A percentile compares a stretch with the other conserved stretches of the same genome.
Conservation (phyloP, 2,113 vertebrate genomes). For the Cavia porcellus region DNA sequence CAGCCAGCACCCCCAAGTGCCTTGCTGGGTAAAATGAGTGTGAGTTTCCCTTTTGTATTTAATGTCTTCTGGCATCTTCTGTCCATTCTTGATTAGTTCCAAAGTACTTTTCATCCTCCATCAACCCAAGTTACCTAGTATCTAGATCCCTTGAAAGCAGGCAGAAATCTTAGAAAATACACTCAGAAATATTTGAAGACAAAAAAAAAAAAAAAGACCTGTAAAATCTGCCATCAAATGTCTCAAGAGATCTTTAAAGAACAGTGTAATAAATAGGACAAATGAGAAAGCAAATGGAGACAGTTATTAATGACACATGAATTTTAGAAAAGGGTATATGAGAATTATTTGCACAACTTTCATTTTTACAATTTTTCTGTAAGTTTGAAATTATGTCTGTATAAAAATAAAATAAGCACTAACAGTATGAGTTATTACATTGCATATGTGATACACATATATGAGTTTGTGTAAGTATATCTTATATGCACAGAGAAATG, state of each 20-base stretch:
- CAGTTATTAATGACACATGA: not conserved
- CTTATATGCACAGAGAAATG: not conserved
- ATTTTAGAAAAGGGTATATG: not conserved
- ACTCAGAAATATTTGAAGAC: not conserved
- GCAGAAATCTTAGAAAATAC: not conserved
- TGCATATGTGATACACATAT: not conserved
- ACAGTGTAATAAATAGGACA: not conserved
- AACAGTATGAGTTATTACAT: not conserved
- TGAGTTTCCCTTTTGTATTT: not conserved
- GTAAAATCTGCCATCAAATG: not conserved
- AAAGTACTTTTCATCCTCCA: not conserved
- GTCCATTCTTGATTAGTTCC: slow-evolving; percentile 19
- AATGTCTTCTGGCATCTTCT: not conserved
- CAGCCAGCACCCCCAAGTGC: not conserved
- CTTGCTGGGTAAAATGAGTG: not conserved
- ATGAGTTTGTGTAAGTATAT: not conserved
- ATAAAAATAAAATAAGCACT: not conserved
- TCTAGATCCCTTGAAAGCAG: not conserved
- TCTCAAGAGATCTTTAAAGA: not conserved
- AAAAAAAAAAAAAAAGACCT: not conserved
- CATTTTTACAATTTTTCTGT: not conserved
- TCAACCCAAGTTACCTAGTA: not conserved
- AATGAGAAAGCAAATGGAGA: not conserved
- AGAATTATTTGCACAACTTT: not conserved
- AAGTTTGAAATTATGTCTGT: not conserved